Evolutionary conservation across 2,888 invertebrate genomes (phyloP).

Genomic region (Atherix ibis): DNA sequence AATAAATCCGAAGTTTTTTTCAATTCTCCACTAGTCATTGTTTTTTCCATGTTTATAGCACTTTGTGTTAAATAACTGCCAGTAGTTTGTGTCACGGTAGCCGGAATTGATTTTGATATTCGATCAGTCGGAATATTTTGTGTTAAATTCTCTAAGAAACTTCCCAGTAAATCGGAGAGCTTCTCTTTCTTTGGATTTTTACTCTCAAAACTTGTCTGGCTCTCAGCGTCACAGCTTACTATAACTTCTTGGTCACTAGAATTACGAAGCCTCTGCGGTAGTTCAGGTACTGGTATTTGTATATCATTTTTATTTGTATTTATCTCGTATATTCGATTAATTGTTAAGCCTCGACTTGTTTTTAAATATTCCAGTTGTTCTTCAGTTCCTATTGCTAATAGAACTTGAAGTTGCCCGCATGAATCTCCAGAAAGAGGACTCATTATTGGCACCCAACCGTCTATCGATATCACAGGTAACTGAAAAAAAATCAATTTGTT

Average conservation of each 20-base stretch:
- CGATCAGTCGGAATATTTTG: constrained; percentile 10
- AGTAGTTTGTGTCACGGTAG: neutral
- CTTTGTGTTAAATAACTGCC: neutral
- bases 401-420: constrained; percentile 38
- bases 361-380: constrained; percentile 41
- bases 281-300: constrained; percentile 8
- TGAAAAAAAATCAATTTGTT: constrained; percentile 17
- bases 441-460: constrained; percentile 40
- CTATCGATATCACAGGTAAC: constrained; percentile 43
- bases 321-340: constrained; percentile 11
- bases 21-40: constrained; percentile 9
- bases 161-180: constrained; percentile 10
- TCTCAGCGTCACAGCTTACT: constrained; percentile 9
- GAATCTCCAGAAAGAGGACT: constrained; percentile 31
- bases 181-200: constrained; percentile 7
- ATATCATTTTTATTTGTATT: constrained; percentile 6
- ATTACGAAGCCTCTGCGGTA: too few relatives aligned
- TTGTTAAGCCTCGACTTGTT: constrained; percentile 23
- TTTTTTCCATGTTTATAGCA: neutral
- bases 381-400: constrained; percentile 43
- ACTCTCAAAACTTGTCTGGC: constrained; percentile 5
- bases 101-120: neutral
- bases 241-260: neutral
- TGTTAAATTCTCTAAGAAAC: constrained; percentile 13
- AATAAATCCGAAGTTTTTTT: constrained; percentile 26